A percentile compares a stretch with the other conserved stretches of the same genome.
These are phyloP conservation scores for Hemaris fuciformis DNA, from an alignment of 2,888 invertebrate species.

Conservation along the genomic window DNA sequence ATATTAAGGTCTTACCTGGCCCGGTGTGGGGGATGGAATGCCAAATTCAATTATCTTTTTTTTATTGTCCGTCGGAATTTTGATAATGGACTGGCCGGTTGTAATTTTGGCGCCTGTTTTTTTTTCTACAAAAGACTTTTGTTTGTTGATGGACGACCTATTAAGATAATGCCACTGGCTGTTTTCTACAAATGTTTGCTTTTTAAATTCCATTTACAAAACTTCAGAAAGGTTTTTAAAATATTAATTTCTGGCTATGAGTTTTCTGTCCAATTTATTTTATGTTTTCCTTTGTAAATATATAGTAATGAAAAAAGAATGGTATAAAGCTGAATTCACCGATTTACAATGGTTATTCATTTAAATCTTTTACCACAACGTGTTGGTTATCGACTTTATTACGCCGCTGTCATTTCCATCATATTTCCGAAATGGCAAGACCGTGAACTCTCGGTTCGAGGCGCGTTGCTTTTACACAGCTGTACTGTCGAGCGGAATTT, in stretches of 20 bases:
- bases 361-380: too few relatives aligned
- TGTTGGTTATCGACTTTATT: not conserved
- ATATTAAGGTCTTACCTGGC: constrained; percentile 26
- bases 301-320: too few relatives aligned
- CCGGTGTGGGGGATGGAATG: constrained; percentile 28
- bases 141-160: not conserved
- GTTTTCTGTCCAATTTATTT: not conserved
- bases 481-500: not conserved
- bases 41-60: constrained; percentile 42
- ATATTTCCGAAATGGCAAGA: constrained; percentile 3
- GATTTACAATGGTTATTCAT: too few relatives aligned
- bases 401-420: not conserved
- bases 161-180: not conserved
- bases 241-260: not conserved
- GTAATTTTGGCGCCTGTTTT: constrained; percentile 23
- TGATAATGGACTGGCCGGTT: constrained; percentile 1
- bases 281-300: too few relatives aligned
- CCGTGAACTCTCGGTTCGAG: not conserved
- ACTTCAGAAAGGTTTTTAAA: not conserved
- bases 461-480: not conserved
- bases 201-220: not conserved
- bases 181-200: not conserved
- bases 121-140: not conserved
- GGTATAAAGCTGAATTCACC: too few relatives aligned
- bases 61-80: constrained; percentile 28